These are phyloP conservation scores for Mormyrus hasselquistii DNA, from an alignment of 2,797 vertebrate genomes.

Conservation along the genomic window DNA sequence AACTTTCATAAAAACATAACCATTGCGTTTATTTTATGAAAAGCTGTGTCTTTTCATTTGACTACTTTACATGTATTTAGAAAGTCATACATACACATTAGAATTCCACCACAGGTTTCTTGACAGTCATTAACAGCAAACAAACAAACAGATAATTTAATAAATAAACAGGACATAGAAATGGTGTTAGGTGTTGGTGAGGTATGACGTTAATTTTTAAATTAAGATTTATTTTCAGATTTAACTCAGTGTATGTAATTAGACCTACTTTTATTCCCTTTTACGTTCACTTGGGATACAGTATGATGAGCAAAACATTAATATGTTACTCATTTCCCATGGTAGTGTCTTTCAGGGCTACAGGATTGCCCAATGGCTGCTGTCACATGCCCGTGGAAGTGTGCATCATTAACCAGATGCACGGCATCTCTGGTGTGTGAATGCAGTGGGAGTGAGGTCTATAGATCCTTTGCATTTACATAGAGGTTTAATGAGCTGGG, in stretches of 20 bases:
- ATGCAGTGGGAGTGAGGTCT: not conserved
- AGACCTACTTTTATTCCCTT: not conserved
- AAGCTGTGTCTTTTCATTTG: not conserved
- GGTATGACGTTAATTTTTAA: not conserved
- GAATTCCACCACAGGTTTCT: not conserved
- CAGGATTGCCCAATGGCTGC: not conserved
- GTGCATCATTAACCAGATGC: not conserved
- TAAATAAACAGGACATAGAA: not conserved
- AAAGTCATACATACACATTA: not conserved
- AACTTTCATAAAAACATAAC: not conserved
- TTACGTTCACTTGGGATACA: not conserved
- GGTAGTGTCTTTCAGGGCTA: not conserved
- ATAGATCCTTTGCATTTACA: slow-evolving; percentile 14
- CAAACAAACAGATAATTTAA: not conserved
- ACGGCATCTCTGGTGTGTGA: not conserved
- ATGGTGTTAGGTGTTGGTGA: not conserved
- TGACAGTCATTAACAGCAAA: not conserved
- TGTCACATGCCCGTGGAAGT: not conserved
- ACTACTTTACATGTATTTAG: not conserved
- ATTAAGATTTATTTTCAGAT: not conserved
- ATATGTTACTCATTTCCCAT: not conserved
- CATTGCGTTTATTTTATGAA: not conserved
- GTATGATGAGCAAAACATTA: not conserved
- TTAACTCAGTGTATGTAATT: not conserved
- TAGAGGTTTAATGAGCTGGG: slow-evolving; percentile 16